Evolutionary conservation across 2,113 vertebrate species (phyloP), one percentile per base, ranked within the genome.

Genomic region (mouse (Mus musculus)): DNA sequence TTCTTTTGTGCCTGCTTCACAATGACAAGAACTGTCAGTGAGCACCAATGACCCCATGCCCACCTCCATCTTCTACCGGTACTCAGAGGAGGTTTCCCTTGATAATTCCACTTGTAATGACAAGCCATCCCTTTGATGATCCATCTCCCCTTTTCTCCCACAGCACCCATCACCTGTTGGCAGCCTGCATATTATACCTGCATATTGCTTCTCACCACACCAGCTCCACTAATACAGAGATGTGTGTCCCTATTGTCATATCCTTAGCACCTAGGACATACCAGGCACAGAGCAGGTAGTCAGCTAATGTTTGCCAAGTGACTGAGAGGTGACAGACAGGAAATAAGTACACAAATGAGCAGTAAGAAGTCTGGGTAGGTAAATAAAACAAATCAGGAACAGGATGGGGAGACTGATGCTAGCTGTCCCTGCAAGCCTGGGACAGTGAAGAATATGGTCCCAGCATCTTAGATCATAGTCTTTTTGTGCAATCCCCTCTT

Each of bases 271-370:
- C 63, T 80, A 7, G 24, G 36, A 65, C 28, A 54, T 33, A 10
- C 56, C n/a, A 36, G 61, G 69, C 63, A 46, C 22, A 5, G n/a
- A 46, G 77, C 19, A 87, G 19, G n/a, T 28, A 8, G 77, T 88
- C 65, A 42, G 81, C 46, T 93, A 42, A 24, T 86, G 82, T 95
- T 96, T 93, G 82, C 42, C 67, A 72, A 87, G 54, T 91, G 88
- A 56, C 87, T 93, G 54, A 91, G 75, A 93, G 67, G 77, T 72
- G 82, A 80, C 42, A 92, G 77, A 91, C 28, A 42, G 94, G 46
- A 89, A 93, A 61, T 33, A 71, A 46, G 72, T 59, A 36, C 72
- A 72, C 69, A 77, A 42, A 72, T 93, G 42, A 88, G 54, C n/a
- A 75, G 3, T 30, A 22, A 33, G 54, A n/a, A 80, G 14, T 89